Evolutionary conservation across 37 sponge, comb jelly and placozoan genomes (phyloP), one percentile per base, ranked within the genome.

Genomic region (Spongilla lacustris): DNA sequence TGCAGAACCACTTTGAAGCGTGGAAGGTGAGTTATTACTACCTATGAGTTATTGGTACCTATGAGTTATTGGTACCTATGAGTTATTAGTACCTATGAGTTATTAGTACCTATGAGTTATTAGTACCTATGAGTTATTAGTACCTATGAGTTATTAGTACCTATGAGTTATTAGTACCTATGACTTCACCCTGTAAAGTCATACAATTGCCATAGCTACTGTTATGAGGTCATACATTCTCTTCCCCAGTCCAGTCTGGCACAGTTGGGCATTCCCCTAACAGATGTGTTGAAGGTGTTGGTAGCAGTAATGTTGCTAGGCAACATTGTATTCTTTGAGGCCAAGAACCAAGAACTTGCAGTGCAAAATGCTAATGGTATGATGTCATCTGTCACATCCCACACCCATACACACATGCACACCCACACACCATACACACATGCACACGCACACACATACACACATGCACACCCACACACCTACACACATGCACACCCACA

Each of bases 241-340:
- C 74, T 24, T 13, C 34, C 73, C 24, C 67, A 95, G 96, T 92
- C 92, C 12, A 87, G 93, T 66, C 77, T 95, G 75, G 94, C 94
- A 72, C 87, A 91, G 83, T 81, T 96, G 66, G 92, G 96, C 10
- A 96, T 96, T 66, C 94, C 94, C 25, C 82, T 96, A 49, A 90
- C 83, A 38, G 96, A 96, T 69, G 95, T 96, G 10, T 36, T 96
- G 25, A 92, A 90, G 67, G 90, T 96, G 58, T 50, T 96, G 84
- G 91, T 87, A 11, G 91, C 96, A 24, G 68, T 89, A 0, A 67
- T 93, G 77, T 77, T 96, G 38, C 90, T 96, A 38, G 96, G 96
- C 80, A 96, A 96, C 69, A 73, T 93, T 0, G 68, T 80, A 4
- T 96, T 96, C 87, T 92, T 91, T 37, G 96, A 94, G 73, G 84